Evolutionary conservation across 2,113 vertebrate species (phyloP).

Genomic region (Misgurnus mizolepis): DNA sequence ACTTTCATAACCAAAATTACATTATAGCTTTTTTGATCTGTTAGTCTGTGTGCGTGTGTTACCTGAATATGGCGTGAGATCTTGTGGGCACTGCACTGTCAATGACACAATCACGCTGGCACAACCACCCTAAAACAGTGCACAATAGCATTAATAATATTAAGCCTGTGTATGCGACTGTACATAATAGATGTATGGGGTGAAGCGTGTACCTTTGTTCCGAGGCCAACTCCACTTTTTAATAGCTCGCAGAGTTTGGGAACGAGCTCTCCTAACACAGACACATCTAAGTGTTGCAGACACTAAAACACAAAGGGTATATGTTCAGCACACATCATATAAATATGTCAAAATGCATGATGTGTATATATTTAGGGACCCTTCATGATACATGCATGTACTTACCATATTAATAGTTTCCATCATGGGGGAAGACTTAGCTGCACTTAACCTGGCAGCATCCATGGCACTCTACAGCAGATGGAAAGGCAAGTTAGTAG

Average conservation of each 20-base stretch:
- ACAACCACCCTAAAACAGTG: slow-evolving; percentile 85
- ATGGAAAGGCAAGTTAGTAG: background rate
- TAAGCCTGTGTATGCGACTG: background rate
- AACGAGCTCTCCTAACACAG: slow-evolving; percentile 88
- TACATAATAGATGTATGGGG: background rate
- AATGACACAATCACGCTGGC: slow-evolving; percentile 94
- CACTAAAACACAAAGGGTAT: slow-evolving; percentile 74
- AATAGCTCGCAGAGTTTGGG: slow-evolving; percentile 93
- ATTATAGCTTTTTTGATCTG: background rate
- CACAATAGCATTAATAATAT: background rate
- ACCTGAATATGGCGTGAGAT: slow-evolving; percentile 94
- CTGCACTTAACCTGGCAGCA: slow-evolving; percentile 92
- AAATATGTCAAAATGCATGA: background rate
- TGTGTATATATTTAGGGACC: background rate
- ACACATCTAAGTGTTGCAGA: slow-evolving; percentile 92
- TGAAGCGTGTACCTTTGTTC: slow-evolving; percentile 85
- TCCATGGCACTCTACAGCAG: slow-evolving; percentile 87
- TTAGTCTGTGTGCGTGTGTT: slow-evolving; percentile 1
- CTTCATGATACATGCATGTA: too few relatives aligned
- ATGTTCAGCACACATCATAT: background rate
- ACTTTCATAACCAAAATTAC: background rate
- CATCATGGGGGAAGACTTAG: slow-evolving; percentile 99
- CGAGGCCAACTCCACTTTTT: slow-evolving; percentile 92
- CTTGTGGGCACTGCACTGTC: slow-evolving; percentile 95
- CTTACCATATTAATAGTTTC: slow-evolving; percentile 97